phyloP scores from a whole-genome alignment of 2,888 invertebrate genomes.

The Maniola hyperantus region DNA sequence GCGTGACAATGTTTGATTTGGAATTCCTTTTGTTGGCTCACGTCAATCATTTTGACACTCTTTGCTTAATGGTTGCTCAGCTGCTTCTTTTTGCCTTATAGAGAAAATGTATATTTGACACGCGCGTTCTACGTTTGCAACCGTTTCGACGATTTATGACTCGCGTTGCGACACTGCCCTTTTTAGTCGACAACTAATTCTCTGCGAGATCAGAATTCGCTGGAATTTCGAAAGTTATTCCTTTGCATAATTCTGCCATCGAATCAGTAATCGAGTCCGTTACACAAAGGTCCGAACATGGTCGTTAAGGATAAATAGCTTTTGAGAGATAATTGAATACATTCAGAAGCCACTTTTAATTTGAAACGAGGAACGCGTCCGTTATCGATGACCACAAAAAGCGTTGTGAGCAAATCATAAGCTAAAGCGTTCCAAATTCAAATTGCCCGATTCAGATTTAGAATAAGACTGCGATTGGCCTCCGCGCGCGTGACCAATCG shows the following conservation, averaged over 20 bases:
- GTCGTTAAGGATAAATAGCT: constrained; percentile 38
- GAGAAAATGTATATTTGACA: constrained; percentile 34
- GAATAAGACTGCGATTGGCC: constrained; percentile 64
- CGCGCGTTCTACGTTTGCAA: constrained; percentile 24
- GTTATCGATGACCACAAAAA: constrained; percentile 48
- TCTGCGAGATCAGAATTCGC: constrained; percentile 21
- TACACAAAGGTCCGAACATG: constrained; percentile 25
- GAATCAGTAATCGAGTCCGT: constrained; percentile 10
- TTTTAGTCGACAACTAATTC: constrained; percentile 26
- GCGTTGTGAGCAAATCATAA: constrained; percentile 48
- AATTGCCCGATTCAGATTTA: constrained; percentile 74
- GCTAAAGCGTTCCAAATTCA: constrained; percentile 75
- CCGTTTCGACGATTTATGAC: constrained; percentile 30
- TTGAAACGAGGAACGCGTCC: constrained; percentile 43
- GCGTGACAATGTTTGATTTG: constrained; percentile 71
- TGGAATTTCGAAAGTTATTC: constrained; percentile 21
- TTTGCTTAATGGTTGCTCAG: constrained; percentile 38
- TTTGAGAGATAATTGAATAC: constrained; percentile 43
- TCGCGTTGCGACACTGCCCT: constrained; percentile 13
- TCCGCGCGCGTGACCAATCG: constrained; percentile 80
- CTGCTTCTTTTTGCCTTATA: constrained; percentile 41
- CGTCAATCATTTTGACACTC: constrained; percentile 50
- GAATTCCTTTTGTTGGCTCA: constrained; percentile 61
- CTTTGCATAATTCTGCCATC: constrained; percentile 23
- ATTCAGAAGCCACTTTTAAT: constrained; percentile 44